Percentiles rank a stretch among this genome's conserved stretches.
These are phyloP conservation scores for Octodon degus DNA, from an alignment of 2,113 vertebrate genomes.

Conservation along the genomic window DNA sequence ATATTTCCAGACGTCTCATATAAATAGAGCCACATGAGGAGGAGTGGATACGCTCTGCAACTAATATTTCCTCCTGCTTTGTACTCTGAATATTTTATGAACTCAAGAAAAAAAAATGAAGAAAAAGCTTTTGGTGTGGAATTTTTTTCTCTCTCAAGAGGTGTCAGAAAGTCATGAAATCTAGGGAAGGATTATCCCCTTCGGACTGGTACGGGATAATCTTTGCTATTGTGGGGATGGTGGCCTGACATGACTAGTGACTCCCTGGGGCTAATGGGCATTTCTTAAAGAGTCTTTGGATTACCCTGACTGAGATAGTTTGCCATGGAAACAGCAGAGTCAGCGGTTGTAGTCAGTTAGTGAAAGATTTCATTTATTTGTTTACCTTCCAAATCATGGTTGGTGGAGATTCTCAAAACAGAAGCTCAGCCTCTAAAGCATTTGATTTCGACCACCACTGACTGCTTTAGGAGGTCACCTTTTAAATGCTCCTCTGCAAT, in stretches of 20 bases:
- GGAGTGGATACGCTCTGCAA: not conserved
- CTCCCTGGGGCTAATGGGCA: slow-evolving; percentile 75
- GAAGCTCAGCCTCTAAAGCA: slow-evolving; percentile 32
- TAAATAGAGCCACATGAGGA: slow-evolving; percentile 22
- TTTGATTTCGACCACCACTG: slow-evolving; percentile 60
- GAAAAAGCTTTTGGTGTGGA: slow-evolving; percentile 47
- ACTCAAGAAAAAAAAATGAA: slow-evolving; percentile 51
- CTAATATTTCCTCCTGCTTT: slow-evolving; percentile 44
- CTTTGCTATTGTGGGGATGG: slow-evolving; percentile 20
- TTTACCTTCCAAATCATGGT: slow-evolving; percentile 59
- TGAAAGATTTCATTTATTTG: slow-evolving; percentile 81
- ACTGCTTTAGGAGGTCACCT: slow-evolving; percentile 72
- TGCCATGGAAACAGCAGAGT: slow-evolving; percentile 83
- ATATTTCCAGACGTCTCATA: slow-evolving; percentile 29
- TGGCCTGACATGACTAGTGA: slow-evolving; percentile 71
- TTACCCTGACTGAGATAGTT: slow-evolving; percentile 79
- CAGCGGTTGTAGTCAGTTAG: slow-evolving; percentile 54
- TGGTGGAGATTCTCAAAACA: slow-evolving; percentile 60
- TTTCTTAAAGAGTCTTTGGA: slow-evolving; percentile 73
- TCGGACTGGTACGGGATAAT: not conserved
- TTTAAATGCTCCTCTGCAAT: slow-evolving; percentile 53
- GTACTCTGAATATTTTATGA: slow-evolving; percentile 57
- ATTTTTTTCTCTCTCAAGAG: slow-evolving; percentile 21
- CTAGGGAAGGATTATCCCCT: slow-evolving; percentile 58
- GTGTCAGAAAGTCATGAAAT: slow-evolving; percentile 61